Percentiles rank a stretch among this genome's conserved stretches.
phyloP scores from a whole-genome alignment of 2,113 vertebrate species.

The Periophthalmodon schlosseri region DNA sequence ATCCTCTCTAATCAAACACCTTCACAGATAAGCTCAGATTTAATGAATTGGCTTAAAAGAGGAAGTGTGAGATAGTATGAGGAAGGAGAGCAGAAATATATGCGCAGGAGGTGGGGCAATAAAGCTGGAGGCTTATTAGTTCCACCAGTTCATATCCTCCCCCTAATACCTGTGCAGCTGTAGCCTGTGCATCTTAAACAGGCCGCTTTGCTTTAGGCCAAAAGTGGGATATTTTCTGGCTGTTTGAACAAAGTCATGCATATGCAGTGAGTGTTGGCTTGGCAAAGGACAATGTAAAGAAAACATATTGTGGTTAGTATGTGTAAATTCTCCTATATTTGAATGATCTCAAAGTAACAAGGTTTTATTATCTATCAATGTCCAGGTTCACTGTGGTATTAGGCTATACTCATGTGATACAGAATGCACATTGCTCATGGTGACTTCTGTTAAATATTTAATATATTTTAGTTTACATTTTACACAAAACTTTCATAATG shows the following conservation, averaged over 20 bases:
- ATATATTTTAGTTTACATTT: neutral
- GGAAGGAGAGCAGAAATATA: conserved; percentile 30
- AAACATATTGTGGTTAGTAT: neutral
- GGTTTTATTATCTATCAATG: too few species aligned
- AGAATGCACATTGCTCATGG: neutral
- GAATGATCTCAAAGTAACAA: neutral
- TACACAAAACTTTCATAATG: neutral
- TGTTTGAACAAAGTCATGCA: conserved; percentile 36
- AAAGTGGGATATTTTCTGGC: conserved; percentile 49
- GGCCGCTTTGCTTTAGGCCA: conserved; percentile 52
- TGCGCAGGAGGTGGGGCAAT: conserved; percentile 33
- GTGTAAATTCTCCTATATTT: neutral
- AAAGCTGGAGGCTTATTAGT: conserved; percentile 71
- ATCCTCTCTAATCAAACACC: conserved; percentile 57
- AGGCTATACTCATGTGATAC: too few species aligned
- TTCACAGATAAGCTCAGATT: conserved; percentile 63
- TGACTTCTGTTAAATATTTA: neutral
- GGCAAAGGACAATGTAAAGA: neutral
- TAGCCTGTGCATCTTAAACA: conserved; percentile 71
- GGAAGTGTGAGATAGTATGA: conserved; percentile 27
- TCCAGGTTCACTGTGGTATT: too few species aligned
- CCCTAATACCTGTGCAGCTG: conserved; percentile 63
- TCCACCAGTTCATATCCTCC: conserved; percentile 71
- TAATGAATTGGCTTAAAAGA: conserved; percentile 61
- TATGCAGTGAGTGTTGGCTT: neutral